These are phyloP conservation scores for Hipparchia sbordonii DNA, from an alignment of 2,888 invertebrate species.

Conservation along the genomic window DNA sequence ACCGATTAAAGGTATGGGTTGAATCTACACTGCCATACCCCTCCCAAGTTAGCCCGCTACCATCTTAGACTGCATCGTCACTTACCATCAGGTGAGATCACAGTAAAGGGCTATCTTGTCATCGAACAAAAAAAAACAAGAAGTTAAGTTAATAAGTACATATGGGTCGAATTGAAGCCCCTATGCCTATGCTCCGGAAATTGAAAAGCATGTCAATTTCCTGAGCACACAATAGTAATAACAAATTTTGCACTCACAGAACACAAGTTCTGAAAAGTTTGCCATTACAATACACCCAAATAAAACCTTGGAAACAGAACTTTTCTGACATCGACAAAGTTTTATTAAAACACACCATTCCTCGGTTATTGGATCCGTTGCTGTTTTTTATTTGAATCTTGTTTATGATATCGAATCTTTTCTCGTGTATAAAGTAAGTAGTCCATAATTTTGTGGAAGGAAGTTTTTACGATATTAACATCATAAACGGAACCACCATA, in stretches of 20 bases:
- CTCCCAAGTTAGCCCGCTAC: no score
- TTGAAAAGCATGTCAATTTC: neutral
- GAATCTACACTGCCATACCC: no score
- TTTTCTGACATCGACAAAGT: neutral
- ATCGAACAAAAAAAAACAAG: no score
- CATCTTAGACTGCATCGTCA: no score
- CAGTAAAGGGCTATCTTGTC: no score
- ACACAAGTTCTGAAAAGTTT: neutral
- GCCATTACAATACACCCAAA: neutral
- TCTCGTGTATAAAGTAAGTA: constrained; percentile 30
- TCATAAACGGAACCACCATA: constrained; percentile 38
- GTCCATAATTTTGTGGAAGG: constrained; percentile 28
- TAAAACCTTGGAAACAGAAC: constrained; percentile 8
- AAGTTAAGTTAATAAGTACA: no score
- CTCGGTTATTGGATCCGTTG: neutral
- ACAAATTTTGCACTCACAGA: neutral
- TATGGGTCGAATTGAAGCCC: no score
- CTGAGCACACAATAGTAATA: neutral
- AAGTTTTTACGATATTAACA: constrained; percentile 35
- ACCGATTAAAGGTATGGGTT: no score
- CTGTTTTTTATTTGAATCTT: constrained; percentile 13
- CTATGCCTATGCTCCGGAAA: neutral
- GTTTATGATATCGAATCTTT: constrained; percentile 27
- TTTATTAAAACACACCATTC: constrained; percentile 10
- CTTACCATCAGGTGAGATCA: no score